A percentile compares a stretch with the other conserved stretches of the same genome.
Conservation (phyloP, 2,113 vertebrate species). For the Monarcha castaneiventris region DNA sequence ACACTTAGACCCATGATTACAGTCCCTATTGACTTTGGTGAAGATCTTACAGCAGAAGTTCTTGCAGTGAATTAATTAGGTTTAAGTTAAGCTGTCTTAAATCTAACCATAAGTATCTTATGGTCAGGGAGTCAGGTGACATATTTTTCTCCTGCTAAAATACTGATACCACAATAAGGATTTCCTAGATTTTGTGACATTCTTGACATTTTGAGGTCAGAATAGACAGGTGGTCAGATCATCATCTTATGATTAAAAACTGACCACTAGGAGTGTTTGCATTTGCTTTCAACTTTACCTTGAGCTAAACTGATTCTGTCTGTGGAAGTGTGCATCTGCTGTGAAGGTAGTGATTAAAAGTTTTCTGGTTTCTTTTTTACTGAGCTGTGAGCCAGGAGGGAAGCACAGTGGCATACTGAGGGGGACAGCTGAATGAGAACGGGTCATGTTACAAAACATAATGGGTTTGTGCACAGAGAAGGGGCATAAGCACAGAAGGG, state of each 20-base stretch:
- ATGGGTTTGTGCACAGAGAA: background rate
- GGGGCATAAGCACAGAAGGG: background rate
- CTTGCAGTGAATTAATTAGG: background rate
- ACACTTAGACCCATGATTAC: background rate
- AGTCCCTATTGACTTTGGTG: background rate
- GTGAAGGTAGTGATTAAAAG: background rate
- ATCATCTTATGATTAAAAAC: background rate
- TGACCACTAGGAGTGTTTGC: background rate
- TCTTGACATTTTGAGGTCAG: background rate
- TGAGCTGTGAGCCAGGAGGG: background rate
- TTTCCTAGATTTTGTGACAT: background rate
- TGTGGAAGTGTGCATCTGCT: background rate
- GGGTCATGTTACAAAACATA: background rate
- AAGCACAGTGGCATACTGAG: background rate
- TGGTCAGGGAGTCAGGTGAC: background rate
- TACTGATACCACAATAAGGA: background rate
- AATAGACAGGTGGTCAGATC: background rate
- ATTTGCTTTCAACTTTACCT: background rate
- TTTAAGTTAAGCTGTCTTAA: background rate
- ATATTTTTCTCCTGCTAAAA: background rate
- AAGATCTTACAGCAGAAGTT: background rate
- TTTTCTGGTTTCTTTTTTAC: background rate
- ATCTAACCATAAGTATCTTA: background rate
- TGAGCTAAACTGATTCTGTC: background rate
- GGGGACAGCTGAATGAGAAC: background rate